phyloP scores from a whole-genome alignment of 2,797 vertebrate genomes.

The Amphiprion clarkii region DNA sequence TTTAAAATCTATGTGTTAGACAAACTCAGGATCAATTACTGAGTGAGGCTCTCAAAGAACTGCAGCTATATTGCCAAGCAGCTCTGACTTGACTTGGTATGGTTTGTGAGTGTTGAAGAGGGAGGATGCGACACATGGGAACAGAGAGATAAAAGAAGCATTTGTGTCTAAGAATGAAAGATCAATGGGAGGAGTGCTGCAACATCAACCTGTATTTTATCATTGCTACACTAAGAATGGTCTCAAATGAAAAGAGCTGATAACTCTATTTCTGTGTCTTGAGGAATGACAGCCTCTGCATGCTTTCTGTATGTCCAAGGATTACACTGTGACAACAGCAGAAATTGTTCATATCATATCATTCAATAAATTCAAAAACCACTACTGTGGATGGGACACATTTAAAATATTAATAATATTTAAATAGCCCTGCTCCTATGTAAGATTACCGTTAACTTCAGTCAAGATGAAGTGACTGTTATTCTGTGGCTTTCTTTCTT shows the following conservation, averaged over 20 bases:
- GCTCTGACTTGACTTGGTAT: slow-evolving; percentile 48
- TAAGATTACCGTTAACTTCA: slow-evolving; percentile 4
- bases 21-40: slow-evolving; percentile 53
- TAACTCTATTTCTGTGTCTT: slow-evolving; percentile 28
- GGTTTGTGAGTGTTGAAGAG: slow-evolving; percentile 30
- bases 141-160: slow-evolving; percentile 50
- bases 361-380: neutral
- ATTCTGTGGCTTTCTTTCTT: slow-evolving; percentile 9
- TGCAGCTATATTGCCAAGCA: slow-evolving; percentile 13
- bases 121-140: slow-evolving; percentile 38
- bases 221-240: slow-evolving; percentile 38
- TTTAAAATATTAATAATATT: slow-evolving; percentile 1
- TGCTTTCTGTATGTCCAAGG: neutral
- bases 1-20: slow-evolving; percentile 57
- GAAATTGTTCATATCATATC: neutral
- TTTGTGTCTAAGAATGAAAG: slow-evolving; percentile 51
- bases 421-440: neutral
- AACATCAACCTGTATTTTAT: slow-evolving; percentile 58
- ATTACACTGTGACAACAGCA: neutral
- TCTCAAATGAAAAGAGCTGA: slow-evolving; percentile 33
- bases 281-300: slow-evolving; percentile 8
- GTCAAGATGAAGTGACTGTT: slow-evolving; percentile 6
- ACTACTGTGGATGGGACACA: neutral
- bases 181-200: slow-evolving; percentile 47
- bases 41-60: slow-evolving; percentile 42